Base-by-base conservation (phyloP, 1,140 invertebrate species). In the Neomicropteryx cornuta region DNA sequence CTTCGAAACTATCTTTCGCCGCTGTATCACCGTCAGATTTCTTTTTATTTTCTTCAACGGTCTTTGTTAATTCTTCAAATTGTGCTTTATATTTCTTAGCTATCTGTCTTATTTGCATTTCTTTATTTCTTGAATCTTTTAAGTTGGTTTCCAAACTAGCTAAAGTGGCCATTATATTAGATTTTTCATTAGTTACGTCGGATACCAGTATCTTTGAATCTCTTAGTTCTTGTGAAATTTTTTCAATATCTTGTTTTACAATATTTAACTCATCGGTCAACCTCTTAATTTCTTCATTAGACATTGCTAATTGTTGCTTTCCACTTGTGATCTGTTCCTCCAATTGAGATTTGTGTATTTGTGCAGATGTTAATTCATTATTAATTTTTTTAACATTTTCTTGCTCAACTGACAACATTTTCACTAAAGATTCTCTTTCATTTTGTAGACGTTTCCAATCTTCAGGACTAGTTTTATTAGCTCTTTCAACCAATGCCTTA, bases 11-110 rank as follows among this genome's bases (percentile, higher is more conserved):
- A 30, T 62, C 59, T 29, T 52, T 55, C 38, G 53, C 62, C 17
- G 45, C 56, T 36, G 53, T 60, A 45, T 66, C 62, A 13, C 65
- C 60, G 52, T 72, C 70, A 17, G 49, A 56, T 43, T 70, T 75
- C 45, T 71, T 69, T 53, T 70, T 70, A 42, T 71, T 75, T 46
- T 78, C 73, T 51, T 84, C 79, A 3, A 75, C 60, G 3, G 65
- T 66, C 53, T 79, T 82, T 0, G 67, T 60, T 22, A 72, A 55
- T 43, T 87, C 85, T 53, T 89, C 84, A 52, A 76, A 89, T 49
- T 86, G 85, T 4, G 76, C 80, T 58, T 93, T 94, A 53, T 95
- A 95, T 50, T 90, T 91, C 44, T 90, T 84, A 2, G 88, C 92
- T 53, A 95, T 90, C 55, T 87, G 88, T 45, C 86, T 76, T 31